These are phyloP conservation scores for Tinea trinotella DNA, from an alignment of 2,888 invertebrate species.

Conservation along the genomic window DNA sequence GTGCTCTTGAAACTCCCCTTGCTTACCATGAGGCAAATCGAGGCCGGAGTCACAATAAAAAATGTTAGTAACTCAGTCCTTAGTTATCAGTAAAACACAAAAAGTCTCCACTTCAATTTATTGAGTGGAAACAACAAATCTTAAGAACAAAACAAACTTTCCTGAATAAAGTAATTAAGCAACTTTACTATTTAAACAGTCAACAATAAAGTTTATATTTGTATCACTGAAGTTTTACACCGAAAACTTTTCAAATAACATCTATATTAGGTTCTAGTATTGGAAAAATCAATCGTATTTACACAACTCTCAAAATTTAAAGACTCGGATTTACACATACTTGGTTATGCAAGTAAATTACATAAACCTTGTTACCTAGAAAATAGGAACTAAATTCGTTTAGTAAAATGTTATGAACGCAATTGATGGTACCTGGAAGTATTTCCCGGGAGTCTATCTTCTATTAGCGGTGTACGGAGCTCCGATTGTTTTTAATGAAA, in stretches of 20 bases:
- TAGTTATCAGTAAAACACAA: too few species aligned
- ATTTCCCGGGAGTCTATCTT: conserved; percentile 7
- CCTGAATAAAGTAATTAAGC: background rate
- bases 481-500: conserved; percentile 7
- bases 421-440: background rate
- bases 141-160: background rate
- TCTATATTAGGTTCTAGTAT: background rate
- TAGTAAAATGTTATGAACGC: background rate
- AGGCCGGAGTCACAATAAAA: too few species aligned
- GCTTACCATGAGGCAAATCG: too few species aligned
- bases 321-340: background rate
- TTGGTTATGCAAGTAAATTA: background rate
- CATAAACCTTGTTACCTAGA: background rate
- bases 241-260: background rate
- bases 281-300: conserved; percentile 11
- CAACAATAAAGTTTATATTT: background rate
- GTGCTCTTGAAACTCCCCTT: too few species aligned
- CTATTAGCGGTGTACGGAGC: background rate
- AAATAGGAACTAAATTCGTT: background rate
- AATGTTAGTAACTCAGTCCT: too few species aligned
- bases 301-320: background rate
- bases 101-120: too few species aligned
- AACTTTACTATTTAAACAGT: background rate
- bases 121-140: too few species aligned
- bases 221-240: background rate